A percentile compares a stretch with the other conserved stretches of the same genome.
These are phyloP conservation scores for Agelaius tricolor DNA, from an alignment of 2,113 vertebrate genomes.

Conservation along the genomic window DNA sequence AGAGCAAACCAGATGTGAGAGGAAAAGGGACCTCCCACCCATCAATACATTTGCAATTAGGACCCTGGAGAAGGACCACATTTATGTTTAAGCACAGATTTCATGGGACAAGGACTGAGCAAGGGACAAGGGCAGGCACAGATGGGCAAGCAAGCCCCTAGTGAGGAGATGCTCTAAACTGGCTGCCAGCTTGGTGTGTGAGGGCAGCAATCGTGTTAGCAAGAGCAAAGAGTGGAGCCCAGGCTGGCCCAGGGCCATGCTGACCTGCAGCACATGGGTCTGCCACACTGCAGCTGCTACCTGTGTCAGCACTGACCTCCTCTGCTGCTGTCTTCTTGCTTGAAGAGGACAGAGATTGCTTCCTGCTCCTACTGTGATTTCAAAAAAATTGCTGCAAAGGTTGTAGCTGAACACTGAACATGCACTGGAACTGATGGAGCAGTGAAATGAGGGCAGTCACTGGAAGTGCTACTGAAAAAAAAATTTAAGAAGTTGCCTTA, in stretches of 20 bases:
- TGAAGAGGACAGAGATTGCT: background rate
- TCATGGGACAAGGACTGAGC: background rate
- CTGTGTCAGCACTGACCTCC: accelerated
- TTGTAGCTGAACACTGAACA: background rate
- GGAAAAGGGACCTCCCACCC: background rate
- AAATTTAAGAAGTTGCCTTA: background rate
- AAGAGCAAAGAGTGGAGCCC: background rate
- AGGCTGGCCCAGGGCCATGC: accelerated
- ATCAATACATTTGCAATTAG: background rate
- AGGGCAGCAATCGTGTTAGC: background rate
- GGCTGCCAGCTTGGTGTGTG: background rate
- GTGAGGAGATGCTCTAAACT: background rate
- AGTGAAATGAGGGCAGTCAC: background rate
- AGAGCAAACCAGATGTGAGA: accelerated
- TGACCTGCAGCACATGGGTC: background rate
- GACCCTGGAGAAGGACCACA: background rate
- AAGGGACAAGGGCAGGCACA: background rate
- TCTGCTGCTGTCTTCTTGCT: background rate
- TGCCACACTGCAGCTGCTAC: background rate
- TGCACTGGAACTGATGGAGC: accelerated
- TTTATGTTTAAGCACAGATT: background rate
- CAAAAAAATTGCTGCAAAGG: background rate
- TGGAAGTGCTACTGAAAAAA: background rate
- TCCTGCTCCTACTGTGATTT: background rate
- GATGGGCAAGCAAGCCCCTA: background rate